Evolutionary conservation across 2,888 invertebrate genomes (phyloP).

Genomic region (Ceriagrion tenellum): DNA sequence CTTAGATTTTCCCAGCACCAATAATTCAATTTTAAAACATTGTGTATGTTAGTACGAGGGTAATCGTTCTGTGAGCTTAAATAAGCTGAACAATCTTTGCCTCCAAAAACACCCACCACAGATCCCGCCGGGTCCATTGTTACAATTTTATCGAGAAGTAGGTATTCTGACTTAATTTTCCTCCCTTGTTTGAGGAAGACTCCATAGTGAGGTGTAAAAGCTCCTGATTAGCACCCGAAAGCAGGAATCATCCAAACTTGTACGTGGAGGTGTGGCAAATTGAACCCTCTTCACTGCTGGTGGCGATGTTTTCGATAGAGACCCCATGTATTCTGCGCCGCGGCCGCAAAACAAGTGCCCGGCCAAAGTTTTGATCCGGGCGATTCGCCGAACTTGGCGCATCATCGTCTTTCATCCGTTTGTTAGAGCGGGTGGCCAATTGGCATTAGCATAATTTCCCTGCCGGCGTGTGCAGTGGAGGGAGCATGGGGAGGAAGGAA

Average conservation of each 20-base stretch:
- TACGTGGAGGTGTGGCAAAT: not conserved
- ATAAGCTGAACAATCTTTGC: not conserved
- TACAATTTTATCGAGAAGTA: not conserved
- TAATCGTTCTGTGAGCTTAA: not conserved
- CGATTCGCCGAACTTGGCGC: not conserved
- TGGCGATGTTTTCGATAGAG: not conserved
- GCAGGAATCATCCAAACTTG: not conserved
- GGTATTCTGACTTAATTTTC: not conserved
- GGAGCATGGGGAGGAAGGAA: too few species aligned
- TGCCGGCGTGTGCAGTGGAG: not conserved
- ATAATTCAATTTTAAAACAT: too few species aligned
- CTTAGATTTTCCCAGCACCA: too few species aligned
- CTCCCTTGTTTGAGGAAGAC: not conserved
- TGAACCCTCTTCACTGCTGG: not conserved
- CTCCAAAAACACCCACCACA: not conserved
- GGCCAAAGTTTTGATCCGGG: not conserved
- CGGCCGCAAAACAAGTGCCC: not conserved
- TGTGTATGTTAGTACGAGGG: not conserved
- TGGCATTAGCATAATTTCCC: constrained; percentile 26
- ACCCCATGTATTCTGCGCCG: not conserved
- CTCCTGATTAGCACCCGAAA: not conserved
- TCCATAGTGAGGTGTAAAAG: not conserved
- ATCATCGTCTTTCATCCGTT: constrained; percentile 32
- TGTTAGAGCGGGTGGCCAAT: not conserved
- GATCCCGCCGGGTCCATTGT: too few species aligned